Base-by-base conservation (phyloP, 2,113 vertebrate genomes). In the Xenus cinereus region DNA sequence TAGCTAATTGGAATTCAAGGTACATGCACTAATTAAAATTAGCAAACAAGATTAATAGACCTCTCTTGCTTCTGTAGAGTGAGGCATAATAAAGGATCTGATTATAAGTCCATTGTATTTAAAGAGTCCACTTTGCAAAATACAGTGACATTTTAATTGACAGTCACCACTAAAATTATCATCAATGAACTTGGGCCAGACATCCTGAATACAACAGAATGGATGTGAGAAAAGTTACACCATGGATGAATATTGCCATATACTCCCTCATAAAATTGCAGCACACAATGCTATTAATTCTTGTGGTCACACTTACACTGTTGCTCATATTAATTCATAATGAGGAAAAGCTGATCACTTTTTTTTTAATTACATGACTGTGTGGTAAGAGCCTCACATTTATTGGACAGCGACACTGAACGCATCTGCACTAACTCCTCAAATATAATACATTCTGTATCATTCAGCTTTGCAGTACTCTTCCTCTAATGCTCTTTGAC, bases 31-130 rank as follows among this genome's bases (percentile, higher is more conserved):
- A 91, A 95, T 95, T 96, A 93, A 84, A 95, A 96, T 87, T 87
- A 94, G 60, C 76, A 90, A 96, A 96, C 50, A 74, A 93, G 93
- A 89, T 96, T 94, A 97, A 97, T 95, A 96, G 95, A 91, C 81
- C n/a, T 74, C 30, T 87, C 54, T 92, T 87, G 41, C 75, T 90
- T 89, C 72, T 57, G 32, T 85, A 77, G 41, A 90, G 75, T 56
- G 41, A 88, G 43, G 64, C 45, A 84, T 68, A 81, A 87, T 80
- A 89, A 84, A 69, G 60, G 37, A 90, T 72, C 63, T 96, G 80
- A 96, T 92, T 76, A 43, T 80, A 88, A 91, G 66, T 68, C 15
- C 78, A 27, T 86, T 93, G 84, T 74, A 62, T 91, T 89, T 90
- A 90, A 78, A 45, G 33, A 89, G 68, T 48, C 81, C 71, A 46